Evolutionary conservation across 2,113 vertebrate genomes (phyloP).

Genomic region (Stercorarius parasiticus): DNA sequence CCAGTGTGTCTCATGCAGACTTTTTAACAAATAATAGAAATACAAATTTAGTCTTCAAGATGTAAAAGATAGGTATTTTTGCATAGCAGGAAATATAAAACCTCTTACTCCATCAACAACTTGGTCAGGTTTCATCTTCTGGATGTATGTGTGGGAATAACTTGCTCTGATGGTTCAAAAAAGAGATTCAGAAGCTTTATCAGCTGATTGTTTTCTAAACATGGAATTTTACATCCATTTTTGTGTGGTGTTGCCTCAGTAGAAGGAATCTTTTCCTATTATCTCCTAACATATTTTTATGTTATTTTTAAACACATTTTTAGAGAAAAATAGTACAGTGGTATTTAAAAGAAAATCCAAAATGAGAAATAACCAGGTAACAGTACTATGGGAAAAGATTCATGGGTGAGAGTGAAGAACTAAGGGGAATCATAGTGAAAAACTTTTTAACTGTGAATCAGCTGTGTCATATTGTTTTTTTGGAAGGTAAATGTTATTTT

Average conservation of each 20-base stretch:
- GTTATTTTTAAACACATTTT: neutral
- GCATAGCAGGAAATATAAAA: neutral
- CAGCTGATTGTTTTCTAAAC: neutral
- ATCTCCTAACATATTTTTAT: neutral
- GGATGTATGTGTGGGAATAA: neutral
- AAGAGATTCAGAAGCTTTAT: neutral
- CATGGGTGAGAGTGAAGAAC: neutral
- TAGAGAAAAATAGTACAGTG: neutral
- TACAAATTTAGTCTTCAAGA: neutral
- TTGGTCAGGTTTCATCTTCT: neutral
- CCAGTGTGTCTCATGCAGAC: neutral
- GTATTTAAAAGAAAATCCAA: neutral
- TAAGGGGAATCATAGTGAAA: neutral
- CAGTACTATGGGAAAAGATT: neutral
- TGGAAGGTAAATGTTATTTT: neutral
- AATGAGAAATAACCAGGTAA: neutral
- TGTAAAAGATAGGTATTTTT: neutral
- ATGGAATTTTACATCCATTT: neutral
- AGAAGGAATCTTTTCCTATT: neutral
- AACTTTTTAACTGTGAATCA: neutral
- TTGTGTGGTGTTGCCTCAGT: neutral
- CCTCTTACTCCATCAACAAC: neutral
- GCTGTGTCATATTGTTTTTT: neutral
- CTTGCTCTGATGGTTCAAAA: neutral
- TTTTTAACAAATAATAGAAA: neutral